Evolutionary conservation across 2,888 invertebrate species (phyloP).

Genomic region (Drosophila greeni): DNA sequence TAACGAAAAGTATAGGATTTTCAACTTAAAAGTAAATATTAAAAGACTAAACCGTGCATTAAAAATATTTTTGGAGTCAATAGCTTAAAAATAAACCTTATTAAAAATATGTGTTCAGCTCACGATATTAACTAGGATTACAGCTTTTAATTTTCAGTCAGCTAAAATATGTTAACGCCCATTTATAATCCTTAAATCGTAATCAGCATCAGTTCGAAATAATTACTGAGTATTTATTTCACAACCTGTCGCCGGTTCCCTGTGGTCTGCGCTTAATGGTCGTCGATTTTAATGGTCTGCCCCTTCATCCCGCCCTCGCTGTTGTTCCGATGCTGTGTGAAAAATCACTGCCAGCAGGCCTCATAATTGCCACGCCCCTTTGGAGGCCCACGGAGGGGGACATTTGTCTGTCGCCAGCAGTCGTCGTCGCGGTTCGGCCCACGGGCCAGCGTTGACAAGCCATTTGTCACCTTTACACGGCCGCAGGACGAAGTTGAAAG

Average conservation of each 20-base stretch:
- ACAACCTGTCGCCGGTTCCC: conserved; percentile 22
- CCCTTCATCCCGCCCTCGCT: conserved; percentile 31
- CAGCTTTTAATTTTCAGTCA: neutral
- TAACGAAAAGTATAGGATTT: neutral
- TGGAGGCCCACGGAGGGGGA: conserved; percentile 5
- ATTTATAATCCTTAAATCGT: conserved; percentile 37
- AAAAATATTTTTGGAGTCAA: neutral
- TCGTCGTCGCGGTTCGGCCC: conserved; percentile 17
- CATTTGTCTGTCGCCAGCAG: conserved; percentile 63
- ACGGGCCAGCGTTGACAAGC: conserved; percentile 57
- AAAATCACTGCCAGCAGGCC: conserved; percentile 55
- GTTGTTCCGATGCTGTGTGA: conserved; percentile 47
- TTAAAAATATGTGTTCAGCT: neutral
- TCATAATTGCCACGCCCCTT: conserved; percentile 58
- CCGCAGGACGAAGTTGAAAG: conserved; percentile 12
- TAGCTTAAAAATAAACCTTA: neutral
- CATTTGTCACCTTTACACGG: conserved; percentile 66
- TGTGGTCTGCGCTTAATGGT: conserved; percentile 60
- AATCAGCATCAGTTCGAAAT: conserved; percentile 22
- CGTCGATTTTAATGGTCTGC: conserved; percentile 60
- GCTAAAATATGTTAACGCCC: neutral
- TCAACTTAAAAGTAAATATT: neutral
- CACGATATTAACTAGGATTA: neutral
- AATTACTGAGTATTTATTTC: conserved; percentile 29
- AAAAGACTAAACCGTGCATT: too few species aligned